Conservation (phyloP, 30 jellyfish, hydroid and myxozoan genomes). For the Aurelia coerulea region DNA sequence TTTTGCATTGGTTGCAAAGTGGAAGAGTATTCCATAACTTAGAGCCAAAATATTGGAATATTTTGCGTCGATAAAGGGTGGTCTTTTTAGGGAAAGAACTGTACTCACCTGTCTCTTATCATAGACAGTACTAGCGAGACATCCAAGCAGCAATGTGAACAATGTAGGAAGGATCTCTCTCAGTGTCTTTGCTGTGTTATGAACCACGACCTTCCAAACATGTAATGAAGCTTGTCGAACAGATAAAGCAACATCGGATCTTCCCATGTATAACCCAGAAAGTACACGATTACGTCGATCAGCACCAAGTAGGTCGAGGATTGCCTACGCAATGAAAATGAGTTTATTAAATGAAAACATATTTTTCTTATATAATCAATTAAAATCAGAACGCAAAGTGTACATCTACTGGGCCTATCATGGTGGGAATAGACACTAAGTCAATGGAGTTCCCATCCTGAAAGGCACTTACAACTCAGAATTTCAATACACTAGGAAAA, state of each 20-base stretch:
- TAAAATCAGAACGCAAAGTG: too few species aligned
- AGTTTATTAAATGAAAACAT: too few species aligned
- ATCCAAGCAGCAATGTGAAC: conserved; percentile 84
- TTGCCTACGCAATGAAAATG: conserved; percentile 60
- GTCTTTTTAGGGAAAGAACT: neutral
- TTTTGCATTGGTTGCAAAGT: too few species aligned
- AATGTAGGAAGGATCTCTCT: conserved; percentile 90
- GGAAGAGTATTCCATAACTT: too few species aligned
- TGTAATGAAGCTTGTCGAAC: conserved; percentile 97
- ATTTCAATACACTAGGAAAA: too few species aligned
- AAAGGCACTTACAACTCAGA: too few species aligned
- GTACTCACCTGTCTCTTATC: conserved; percentile 94
- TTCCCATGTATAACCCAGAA: conserved; percentile 98
- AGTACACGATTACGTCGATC: conserved; percentile 95
- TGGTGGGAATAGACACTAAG: too few species aligned
- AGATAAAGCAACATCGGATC: conserved; percentile 92
- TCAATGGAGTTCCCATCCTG: too few species aligned
- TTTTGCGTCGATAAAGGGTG: too few species aligned
- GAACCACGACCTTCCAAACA: conserved; percentile 97
- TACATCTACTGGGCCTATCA: too few species aligned
- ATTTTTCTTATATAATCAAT: too few species aligned
- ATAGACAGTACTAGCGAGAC: conserved; percentile 85
- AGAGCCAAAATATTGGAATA: too few species aligned
- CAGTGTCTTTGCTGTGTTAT: conserved; percentile 95
- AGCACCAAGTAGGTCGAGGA: conserved; percentile 84